phyloP scores from a whole-genome alignment of 1,140 invertebrate species.

The Tetranychus cinnabarinus region DNA sequence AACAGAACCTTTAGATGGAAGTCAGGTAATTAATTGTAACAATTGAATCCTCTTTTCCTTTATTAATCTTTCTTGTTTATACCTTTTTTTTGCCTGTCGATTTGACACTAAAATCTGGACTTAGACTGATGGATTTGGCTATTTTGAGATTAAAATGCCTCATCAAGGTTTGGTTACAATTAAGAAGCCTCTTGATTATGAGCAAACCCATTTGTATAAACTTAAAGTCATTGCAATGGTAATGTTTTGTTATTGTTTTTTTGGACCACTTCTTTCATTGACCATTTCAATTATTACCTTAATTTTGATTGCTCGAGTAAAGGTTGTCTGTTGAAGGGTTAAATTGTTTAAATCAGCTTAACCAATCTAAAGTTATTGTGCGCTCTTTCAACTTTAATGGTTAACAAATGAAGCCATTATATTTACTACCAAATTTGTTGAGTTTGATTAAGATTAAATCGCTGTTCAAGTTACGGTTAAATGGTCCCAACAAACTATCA shows the following conservation, averaged over 20 bases:
- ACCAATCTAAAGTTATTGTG: too few relatives aligned
- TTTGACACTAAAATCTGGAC: constrained; percentile 16
- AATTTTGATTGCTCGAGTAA: too few relatives aligned
- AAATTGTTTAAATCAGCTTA: too few relatives aligned
- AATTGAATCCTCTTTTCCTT: neutral
- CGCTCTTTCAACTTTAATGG: too few relatives aligned
- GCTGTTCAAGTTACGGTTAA: neutral
- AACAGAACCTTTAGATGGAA: constrained; percentile 25
- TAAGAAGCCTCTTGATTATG: constrained; percentile 12
- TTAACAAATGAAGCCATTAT: too few relatives aligned
- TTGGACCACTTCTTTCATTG: neutral
- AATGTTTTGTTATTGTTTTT: neutral
- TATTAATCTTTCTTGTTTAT: constrained; percentile 14
- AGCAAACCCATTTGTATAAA: constrained; percentile 8
- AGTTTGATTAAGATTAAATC: neutral
- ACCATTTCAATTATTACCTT: neutral
- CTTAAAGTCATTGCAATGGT: constrained; percentile 10
- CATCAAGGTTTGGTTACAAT: constrained; percentile 14
- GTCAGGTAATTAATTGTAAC: constrained; percentile 1
- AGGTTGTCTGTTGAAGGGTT: too few relatives aligned
- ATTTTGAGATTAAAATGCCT: constrained; percentile 38
- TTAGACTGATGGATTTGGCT: constrained; percentile 42
- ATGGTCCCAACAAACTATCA: neutral
- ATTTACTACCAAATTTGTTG: too few relatives aligned
- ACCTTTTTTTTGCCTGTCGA: neutral